Evolutionary conservation across 2,113 vertebrate genomes (phyloP), one percentile per base, ranked within the genome.

Genomic region (Myrmophylax atrothorax): DNA sequence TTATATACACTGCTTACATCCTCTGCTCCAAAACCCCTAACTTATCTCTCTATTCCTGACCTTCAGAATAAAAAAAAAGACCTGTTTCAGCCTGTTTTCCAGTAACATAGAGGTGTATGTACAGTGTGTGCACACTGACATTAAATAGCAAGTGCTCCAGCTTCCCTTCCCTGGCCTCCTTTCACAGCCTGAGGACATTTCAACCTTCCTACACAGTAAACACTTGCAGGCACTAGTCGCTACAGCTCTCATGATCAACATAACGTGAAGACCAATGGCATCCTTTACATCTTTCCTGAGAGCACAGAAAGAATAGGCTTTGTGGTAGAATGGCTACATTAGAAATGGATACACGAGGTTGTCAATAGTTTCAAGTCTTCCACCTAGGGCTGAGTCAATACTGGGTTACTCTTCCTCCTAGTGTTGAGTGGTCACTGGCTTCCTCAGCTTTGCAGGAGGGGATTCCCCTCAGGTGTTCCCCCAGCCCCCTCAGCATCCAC

Each of bases 211-310:
- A 64, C 14, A 81, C 22, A 63, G 40, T 44, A 46, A 49, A 59
- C 58, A 46, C 50, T 29, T 4, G 5, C 60, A 78, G 46, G 52
- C 5, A 1, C 53, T 72, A 80, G 60, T 75, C 92, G 53, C 46
- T 44, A 42, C 56, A 59, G 68, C 33, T 64, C 46, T 62, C 35
- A 17, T 5, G 19, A 83, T 9, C 40, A 59, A 14, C 11, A 1
- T 11, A 24, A 85, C 20, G 38, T 4, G 0, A 72, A 79, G 44
- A 77, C 15, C 8, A 33, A 74, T 47, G 50, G 73, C 5, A 0
- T 8, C 12, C 5, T 18, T 19, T 22, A 20, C 1, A 0, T 33
- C 50, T 49, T 37, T 37, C 17, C 31, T 14, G 13, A 50, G 38
- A 69, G 15, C 47, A 24, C 42, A 78, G 52, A 67, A 83, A n/a